phyloP scores from a whole-genome alignment of 2,797 vertebrate genomes.

The Rhynchotus rufescens region DNA sequence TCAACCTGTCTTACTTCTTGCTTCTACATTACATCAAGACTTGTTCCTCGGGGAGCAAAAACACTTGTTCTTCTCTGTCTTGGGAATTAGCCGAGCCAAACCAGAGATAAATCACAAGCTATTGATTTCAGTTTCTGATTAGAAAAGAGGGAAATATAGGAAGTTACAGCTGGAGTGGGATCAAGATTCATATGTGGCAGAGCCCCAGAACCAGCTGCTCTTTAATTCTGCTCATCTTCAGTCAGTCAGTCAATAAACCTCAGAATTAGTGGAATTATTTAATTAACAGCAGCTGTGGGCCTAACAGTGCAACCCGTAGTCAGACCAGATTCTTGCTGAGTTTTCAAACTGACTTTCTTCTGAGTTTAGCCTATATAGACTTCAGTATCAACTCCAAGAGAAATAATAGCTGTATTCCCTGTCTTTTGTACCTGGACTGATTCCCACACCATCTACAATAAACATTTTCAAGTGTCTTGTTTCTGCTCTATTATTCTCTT shows the following conservation, averaged over 20 bases:
- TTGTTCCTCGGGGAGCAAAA: neutral
- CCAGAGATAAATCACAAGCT: neutral
- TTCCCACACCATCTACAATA: neutral
- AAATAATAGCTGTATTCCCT: neutral
- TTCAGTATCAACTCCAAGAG: neutral
- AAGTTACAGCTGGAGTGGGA: neutral
- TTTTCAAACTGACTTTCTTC: conserved; percentile 14
- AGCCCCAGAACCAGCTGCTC: neutral
- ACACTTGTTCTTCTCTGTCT: neutral
- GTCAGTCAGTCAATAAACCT: neutral
- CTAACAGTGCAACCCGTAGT: neutral
- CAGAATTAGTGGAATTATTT: neutral
- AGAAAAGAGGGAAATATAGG: neutral
- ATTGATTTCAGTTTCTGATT: neutral
- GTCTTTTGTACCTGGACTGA: neutral
- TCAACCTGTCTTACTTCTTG: neutral
- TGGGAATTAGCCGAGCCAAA: neutral
- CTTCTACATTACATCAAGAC: neutral
- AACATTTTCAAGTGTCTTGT: neutral
- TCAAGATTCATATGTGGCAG: neutral
- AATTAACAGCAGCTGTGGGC: conserved; percentile 14
- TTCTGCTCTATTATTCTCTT: neutral
- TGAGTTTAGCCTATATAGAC: neutral
- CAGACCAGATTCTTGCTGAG: neutral
- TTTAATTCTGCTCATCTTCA: conserved; percentile 12